A percentile compares a stretch with the other conserved stretches of the same genome.
Evolutionary conservation across 1,140 invertebrate species (phyloP).

Genomic region (Mercenaria mercenaria): DNA sequence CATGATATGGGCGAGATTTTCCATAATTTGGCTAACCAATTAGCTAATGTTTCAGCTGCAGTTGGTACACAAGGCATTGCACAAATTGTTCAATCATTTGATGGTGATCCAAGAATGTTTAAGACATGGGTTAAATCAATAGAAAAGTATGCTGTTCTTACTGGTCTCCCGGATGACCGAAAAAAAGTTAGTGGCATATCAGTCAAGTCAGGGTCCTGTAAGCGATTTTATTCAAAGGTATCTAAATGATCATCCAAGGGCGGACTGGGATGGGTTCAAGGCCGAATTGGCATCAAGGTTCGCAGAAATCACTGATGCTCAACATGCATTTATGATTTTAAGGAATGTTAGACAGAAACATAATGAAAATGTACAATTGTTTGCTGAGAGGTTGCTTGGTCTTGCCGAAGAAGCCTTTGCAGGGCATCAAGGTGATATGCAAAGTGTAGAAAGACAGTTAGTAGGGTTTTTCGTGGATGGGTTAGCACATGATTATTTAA

Average conservation of each 20-base stretch:
- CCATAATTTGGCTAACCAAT: too few relatives aligned
- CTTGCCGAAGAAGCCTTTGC: background rate
- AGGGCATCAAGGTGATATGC: background rate
- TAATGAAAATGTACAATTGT: background rate
- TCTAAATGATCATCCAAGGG: background rate
- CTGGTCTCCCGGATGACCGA: background rate
- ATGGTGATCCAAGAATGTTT: background rate
- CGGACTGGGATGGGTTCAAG: background rate
- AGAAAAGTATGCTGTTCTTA: background rate
- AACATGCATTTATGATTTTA: background rate
- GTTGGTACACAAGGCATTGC: too few relatives aligned
- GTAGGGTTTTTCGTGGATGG: background rate
- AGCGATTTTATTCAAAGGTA: background rate
- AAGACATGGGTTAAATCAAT: background rate
- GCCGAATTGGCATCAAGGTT: background rate
- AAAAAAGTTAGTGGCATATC: background rate
- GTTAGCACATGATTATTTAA: background rate
- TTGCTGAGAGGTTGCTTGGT: background rate
- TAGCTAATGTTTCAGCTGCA: too few relatives aligned
- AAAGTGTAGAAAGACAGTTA: background rate
- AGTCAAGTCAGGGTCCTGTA: background rate
- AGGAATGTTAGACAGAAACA: background rate
- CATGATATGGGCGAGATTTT: too few relatives aligned
- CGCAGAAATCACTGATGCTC: background rate
- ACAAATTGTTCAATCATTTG: too few relatives aligned